Evolutionary conservation across 2,888 invertebrate species (phyloP).

Genomic region (Leptopterna dolabrata): DNA sequence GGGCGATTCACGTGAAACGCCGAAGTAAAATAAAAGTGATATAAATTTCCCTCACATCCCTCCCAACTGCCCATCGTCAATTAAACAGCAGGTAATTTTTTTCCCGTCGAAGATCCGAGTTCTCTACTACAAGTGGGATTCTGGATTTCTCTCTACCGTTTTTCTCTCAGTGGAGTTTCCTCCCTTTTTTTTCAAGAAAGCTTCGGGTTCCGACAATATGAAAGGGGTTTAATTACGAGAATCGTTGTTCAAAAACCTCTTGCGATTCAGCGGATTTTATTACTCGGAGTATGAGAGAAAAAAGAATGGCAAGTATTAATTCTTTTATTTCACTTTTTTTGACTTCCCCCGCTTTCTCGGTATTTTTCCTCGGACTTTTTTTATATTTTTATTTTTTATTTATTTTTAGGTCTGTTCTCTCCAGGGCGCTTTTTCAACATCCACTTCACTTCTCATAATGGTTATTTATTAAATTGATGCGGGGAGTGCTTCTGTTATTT

Average conservation of each 20-base stretch:
- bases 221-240: conserved; percentile 11
- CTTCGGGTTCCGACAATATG: neutral
- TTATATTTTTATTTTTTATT: neutral
- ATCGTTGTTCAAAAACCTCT: conserved; percentile 5
- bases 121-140: neutral
- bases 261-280: neutral
- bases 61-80: neutral
- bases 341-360: neutral
- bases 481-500: neutral
- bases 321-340: neutral
- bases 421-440: neutral
- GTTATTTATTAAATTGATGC: neutral
- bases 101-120: neutral
- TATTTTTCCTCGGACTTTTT: neutral
- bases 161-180: neutral
- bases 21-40: neutral
- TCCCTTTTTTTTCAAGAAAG: neutral
- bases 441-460: neutral
- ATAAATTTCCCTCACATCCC: neutral
- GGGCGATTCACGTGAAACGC: too few species aligned
- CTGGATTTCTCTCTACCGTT: neutral
- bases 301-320: neutral
- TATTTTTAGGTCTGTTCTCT: too few species aligned
- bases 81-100: neutral
- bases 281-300: neutral